Conservation (phyloP, 2,888 invertebrate species). For the Luperina nickerlii region DNA sequence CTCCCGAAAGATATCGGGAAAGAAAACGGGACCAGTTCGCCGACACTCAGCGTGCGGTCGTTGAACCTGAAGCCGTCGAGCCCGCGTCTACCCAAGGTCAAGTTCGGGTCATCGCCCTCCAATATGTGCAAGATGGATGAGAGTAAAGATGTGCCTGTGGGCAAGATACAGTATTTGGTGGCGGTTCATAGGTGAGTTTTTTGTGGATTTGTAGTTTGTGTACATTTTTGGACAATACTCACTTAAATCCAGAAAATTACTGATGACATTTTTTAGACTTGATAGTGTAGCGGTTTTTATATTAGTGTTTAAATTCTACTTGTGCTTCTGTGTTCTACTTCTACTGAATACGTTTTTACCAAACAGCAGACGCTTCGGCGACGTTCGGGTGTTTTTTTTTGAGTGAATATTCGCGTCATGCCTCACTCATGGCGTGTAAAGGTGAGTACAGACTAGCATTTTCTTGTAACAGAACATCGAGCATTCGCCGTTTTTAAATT, state of each 20-base stretch:
- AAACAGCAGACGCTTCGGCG: not conserved
- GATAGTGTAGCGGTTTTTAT: not conserved
- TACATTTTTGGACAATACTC: not conserved
- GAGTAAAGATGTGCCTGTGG: slow-evolving; percentile 47
- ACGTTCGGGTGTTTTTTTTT: not conserved
- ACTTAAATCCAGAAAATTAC: not conserved
- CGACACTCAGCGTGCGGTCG: slow-evolving; percentile 77
- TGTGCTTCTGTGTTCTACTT: not conserved
- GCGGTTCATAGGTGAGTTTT: slow-evolving; percentile 92
- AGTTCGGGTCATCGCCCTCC: slow-evolving; percentile 80
- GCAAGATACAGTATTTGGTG: slow-evolving; percentile 91
- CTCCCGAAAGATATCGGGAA: slow-evolving; percentile 71
- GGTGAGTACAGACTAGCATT: no score
- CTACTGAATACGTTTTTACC: not conserved
- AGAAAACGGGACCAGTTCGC: slow-evolving; percentile 70
- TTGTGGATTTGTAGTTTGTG: slow-evolving; percentile 1
- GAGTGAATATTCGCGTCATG: not conserved
- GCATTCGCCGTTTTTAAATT: no score
- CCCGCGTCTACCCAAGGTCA: slow-evolving; percentile 70
- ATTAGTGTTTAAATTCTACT: not conserved
- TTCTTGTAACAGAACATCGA: no score
- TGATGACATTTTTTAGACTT: not conserved
- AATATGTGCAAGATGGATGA: slow-evolving; percentile 76
- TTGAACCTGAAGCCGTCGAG: slow-evolving; percentile 73
- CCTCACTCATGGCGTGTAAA: not conserved